These are phyloP conservation scores for Hemistola chrysoprasaria DNA, from an alignment of 2,888 invertebrate genomes.

Conservation along the genomic window DNA sequence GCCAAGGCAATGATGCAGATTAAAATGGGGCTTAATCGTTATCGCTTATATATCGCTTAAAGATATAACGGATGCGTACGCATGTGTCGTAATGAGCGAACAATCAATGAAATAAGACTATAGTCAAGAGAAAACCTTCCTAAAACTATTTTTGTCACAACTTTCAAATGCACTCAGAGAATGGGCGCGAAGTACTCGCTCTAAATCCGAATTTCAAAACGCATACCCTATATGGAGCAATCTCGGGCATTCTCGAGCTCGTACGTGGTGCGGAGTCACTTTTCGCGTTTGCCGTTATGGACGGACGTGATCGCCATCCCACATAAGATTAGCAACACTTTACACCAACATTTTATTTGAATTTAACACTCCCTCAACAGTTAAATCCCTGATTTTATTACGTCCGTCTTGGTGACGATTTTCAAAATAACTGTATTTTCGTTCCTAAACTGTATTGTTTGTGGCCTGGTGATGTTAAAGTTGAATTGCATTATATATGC, in stretches of 20 bases:
- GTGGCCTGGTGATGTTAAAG: no score
- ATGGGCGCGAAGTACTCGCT: slow-evolving; percentile 36
- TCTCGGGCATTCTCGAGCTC: slow-evolving; percentile 43
- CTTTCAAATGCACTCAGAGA: slow-evolving; percentile 38
- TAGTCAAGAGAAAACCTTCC: no score
- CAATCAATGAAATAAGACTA: no score
- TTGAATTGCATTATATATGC: no score
- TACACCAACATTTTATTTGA: slow-evolving; percentile 48
- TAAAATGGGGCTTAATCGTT: no score
- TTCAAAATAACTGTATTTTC: no score
- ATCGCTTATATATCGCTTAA: no score
- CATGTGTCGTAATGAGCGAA: no score
- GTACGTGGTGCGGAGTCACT: slow-evolving; percentile 44
- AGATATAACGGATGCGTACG: no score
- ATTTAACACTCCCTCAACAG: slow-evolving; percentile 40
- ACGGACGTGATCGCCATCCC: slow-evolving; percentile 63
- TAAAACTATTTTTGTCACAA: background rate
- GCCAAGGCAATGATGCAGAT: slow-evolving; percentile 1
- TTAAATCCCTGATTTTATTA: slow-evolving; percentile 30
- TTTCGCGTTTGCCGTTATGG: slow-evolving; percentile 50
- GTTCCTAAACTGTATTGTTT: no score
- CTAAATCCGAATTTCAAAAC: slow-evolving; percentile 52
- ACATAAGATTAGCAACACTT: slow-evolving; percentile 52
- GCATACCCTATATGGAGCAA: slow-evolving; percentile 60
- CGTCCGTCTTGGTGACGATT: slow-evolving; percentile 4